Evolutionary conservation across 2,888 invertebrate genomes (phyloP), one percentile per base, ranked within the genome.

Genomic region (Ichneumon xanthorius): DNA sequence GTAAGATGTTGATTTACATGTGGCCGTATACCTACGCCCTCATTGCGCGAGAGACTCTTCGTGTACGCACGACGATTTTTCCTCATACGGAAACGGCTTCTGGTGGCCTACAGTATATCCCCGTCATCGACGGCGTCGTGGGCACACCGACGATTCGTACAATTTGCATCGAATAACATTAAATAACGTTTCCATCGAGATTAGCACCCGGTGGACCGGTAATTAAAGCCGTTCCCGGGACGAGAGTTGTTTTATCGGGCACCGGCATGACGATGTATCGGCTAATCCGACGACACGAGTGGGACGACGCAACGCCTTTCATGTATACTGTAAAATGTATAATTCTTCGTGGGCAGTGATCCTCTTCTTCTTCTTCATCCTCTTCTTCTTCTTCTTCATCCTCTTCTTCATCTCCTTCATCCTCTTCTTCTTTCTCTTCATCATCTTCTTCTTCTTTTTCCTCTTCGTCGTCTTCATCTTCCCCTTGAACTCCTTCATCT

Each of bases 151-250:
- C 86, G 86, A 87, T 87, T 85, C 87, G 58, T 30, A 80, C 58
- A 81, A 87, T 88, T 88, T 87, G 86, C 87, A 88, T 87, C 82
- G 84, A 81, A 86, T 82, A 83, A 87, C 85, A 86, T 87, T 88
- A 88, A 87, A 86, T 88, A 86, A 88, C 85, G 79, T 81, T 87
- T 80, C 85, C 80, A 88, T 86, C 86, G 86, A 86, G 87, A 88
- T 88, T 87, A 87, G 82, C 81, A 87, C 84, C 82, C 86, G 87
- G 86, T 83, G 87, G 72, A 84, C 83, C 77, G 87, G 87, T 88
- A 87, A 88, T 88, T 88, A 88, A 87, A 87, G 85, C 86, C 83
- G 83, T 82, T 80, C 85, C 72, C 82, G 80, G 73, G 73, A 73
- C 77, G 68, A 80, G 81, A 81, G 84, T 83, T 86, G 86, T 80